Base-by-base conservation (phyloP, 2,888 invertebrate genomes). In the Cantharis flavilabris region DNA sequence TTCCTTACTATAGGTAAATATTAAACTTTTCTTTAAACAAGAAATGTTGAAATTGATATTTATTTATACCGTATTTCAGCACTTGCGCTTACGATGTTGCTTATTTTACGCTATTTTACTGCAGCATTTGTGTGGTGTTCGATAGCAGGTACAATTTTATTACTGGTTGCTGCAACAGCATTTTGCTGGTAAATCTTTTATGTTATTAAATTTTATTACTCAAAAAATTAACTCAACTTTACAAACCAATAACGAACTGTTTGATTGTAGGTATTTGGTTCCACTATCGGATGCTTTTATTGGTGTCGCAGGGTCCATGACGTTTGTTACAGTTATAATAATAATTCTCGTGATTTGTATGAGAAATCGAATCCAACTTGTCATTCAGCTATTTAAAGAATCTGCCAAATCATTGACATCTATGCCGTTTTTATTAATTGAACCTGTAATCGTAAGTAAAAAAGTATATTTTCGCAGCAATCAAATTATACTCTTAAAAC, bases 371-470 rank as follows among this genome's bases (percentile, higher is more conserved):
- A 92, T 93, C 72, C 87, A 89, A 78, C 86, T 93, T 72, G 93
- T 93, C 0, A 90, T 92, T 26, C 90, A 91, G 80, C 87, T 94
- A 26, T 93, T 93, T 83, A 89, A 89, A 81, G 93, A 94, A 87
- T 91, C 93, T 20, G 93, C 92, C 71, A 93, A 92, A 86, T 92
- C 93, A 0, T 86, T 93, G 26, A 87, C 89, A 30, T 87, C 90
- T 10, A 93, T 93, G 91, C 93, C 93, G 0, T 82, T 90, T 0
- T 82, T 94, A 10, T 86, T 93, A 7, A 84, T 93, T n/a, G 90
- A 92, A 85, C 93, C 93, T 3, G 80, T 93, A 78, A 86, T 91
- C 87, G 93, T 93, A 88, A 75, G 10, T 7, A 67, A n/a, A 49
- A 49, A 49, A 13, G 33, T 33, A 30, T 11, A 26, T 3, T 10